Conservation (phyloP, 2,113 vertebrate species). For the Pedetes capensis region DNA sequence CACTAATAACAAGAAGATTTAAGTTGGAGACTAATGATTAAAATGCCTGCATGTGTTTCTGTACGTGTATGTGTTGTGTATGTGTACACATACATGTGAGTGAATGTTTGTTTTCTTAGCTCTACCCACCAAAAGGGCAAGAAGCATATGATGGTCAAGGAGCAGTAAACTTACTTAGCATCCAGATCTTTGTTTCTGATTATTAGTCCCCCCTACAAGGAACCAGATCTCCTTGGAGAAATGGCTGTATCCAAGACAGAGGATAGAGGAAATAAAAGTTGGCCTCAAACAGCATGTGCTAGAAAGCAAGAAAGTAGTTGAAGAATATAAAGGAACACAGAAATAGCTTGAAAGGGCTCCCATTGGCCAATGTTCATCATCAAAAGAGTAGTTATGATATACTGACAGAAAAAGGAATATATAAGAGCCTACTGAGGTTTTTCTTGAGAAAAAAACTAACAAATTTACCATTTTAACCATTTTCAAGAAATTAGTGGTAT, state of each 20-base stretch:
- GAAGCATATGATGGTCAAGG: not conserved
- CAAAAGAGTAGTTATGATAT: not conserved
- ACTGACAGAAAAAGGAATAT: not conserved
- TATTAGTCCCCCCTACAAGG: not conserved
- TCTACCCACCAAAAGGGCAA: not conserved
- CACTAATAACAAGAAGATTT: too few relatives aligned
- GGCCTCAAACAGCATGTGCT: not conserved
- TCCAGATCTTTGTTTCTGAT: not conserved
- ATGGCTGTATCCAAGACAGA: not conserved
- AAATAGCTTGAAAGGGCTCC: not conserved
- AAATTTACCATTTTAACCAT: not conserved
- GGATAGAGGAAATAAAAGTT: not conserved
- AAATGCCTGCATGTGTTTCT: not conserved
- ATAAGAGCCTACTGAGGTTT: not conserved
- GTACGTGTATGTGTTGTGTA: not conserved
- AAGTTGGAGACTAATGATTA: not conserved
- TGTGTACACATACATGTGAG: fast-evolving
- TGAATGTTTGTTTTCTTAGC: not conserved
- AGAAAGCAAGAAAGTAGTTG: not conserved
- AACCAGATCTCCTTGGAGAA: not conserved
- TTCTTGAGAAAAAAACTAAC: not conserved
- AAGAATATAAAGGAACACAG: not conserved
- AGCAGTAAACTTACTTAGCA: not conserved
- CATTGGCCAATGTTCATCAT: not conserved
- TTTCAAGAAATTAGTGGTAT: not conserved